Conservation (phyloP, 2,888 invertebrate species). For the Spatulosminthurus flaviceps region DNA sequence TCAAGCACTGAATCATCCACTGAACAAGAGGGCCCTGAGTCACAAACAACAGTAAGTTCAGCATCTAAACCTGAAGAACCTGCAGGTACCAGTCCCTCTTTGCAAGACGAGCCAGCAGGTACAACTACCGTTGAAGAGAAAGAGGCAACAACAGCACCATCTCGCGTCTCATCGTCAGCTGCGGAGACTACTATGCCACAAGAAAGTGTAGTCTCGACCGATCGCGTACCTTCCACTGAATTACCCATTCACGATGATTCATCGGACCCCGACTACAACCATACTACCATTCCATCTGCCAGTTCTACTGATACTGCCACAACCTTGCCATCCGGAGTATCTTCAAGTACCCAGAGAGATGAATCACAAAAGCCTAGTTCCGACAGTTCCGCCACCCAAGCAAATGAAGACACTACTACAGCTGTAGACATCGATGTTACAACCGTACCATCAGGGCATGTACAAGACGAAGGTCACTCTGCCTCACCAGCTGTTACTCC, state of each 20-base stretch:
- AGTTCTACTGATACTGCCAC: conserved; percentile 10
- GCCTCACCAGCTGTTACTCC: background rate
- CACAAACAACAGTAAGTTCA: background rate
- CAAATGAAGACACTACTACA: background rate
- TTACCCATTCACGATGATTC: background rate
- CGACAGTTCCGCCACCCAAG: background rate
- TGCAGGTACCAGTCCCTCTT: background rate
- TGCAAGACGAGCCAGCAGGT: background rate
- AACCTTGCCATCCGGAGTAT: background rate
- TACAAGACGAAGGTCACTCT: background rate
- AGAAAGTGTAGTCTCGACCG: conserved; percentile 19
- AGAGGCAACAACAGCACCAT: background rate
- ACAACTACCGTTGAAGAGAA: conserved; percentile 1
- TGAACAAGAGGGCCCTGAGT: background rate
- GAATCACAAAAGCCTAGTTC: background rate
- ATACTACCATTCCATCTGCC: conserved; percentile 18
- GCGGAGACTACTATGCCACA: conserved; percentile 27
- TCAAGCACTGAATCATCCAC: conserved; percentile 8
- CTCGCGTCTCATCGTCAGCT: background rate
- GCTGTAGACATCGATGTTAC: conserved; percentile 12
- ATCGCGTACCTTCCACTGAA: background rate
- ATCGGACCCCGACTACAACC: too few relatives aligned
- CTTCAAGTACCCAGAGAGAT: background rate
- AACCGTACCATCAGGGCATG: background rate
- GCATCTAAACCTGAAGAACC: background rate